Conservation (phyloP, 1,140 invertebrate genomes). For the Acromyrmex charruanus region DNA sequence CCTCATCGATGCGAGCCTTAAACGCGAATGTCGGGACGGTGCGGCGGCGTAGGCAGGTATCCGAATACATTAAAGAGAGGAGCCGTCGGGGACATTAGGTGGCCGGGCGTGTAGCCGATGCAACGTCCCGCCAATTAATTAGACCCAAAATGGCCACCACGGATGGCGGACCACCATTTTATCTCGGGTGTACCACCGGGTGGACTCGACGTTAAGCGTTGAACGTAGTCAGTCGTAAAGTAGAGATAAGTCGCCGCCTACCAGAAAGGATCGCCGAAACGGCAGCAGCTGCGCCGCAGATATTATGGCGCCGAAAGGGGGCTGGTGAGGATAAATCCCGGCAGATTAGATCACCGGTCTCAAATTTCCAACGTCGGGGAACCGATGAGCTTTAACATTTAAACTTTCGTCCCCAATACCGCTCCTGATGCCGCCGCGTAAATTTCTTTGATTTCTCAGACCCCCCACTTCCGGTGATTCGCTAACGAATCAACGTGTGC, state of each 20-base stretch:
- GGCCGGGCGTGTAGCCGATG: constrained; percentile 64
- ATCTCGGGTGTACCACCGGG: constrained; percentile 68
- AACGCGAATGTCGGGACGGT: constrained; percentile 53
- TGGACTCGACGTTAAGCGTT: constrained; percentile 75
- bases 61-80: constrained; percentile 73
- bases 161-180: constrained; percentile 75
- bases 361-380: constrained; percentile 71
- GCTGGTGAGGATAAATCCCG: constrained; percentile 79
- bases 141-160: constrained; percentile 77
- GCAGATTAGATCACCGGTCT: constrained; percentile 79
- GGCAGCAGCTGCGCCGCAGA: constrained; percentile 79
- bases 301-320: constrained; percentile 82
- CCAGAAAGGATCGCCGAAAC: constrained; percentile 78
- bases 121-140: constrained; percentile 74
- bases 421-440: constrained; percentile 51
- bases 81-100: constrained; percentile 30
- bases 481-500: neutral
- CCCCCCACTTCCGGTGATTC: neutral
- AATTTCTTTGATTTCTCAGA: constrained; percentile 6
- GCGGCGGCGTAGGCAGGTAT: constrained; percentile 64
- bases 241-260: constrained; percentile 79
- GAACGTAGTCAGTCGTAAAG: constrained; percentile 77
- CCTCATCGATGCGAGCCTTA: constrained; percentile 71
- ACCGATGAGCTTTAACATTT: constrained; percentile 65
- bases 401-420: constrained; percentile 63